Conservation (phyloP, 2,797 vertebrate genomes). For the Danio albolineatus region DNA sequence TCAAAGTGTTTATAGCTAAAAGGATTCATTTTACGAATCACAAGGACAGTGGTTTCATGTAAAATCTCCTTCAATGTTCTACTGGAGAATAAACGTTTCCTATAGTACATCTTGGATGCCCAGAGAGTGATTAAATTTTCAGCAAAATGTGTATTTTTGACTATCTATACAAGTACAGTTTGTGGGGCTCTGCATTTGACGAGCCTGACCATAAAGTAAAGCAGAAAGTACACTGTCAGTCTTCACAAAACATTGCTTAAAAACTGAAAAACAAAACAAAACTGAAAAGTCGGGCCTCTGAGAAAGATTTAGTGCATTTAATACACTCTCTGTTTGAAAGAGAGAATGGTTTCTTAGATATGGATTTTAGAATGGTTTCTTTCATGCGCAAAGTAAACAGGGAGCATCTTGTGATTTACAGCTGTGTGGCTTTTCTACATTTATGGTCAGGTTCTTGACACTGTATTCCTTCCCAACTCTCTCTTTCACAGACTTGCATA, state of each 20-base stretch:
- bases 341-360: no score
- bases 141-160: no score
- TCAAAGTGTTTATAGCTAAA: no score
- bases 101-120: no score
- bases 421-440: neutral
- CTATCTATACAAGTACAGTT: neutral
- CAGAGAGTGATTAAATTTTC: no score
- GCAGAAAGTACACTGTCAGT: neutral
- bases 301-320: neutral
- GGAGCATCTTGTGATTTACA: neutral
- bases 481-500: conserved; percentile 14
- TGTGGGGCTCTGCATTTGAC: no score
- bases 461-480: conserved; percentile 4
- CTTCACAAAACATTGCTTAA: neutral
- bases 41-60: no score
- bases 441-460: neutral
- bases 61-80: no score
- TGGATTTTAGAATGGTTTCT: neutral
- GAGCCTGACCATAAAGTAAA: no score
- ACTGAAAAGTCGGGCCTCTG: neutral
- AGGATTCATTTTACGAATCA: no score
- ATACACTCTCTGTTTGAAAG: neutral
- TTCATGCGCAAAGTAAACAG: neutral
- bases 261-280: no score
- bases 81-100: no score